A percentile compares a stretch with the other conserved stretches of the same genome.
Conservation (phyloP, 1,140 invertebrate species). For the Hyphantria cunea region DNA sequence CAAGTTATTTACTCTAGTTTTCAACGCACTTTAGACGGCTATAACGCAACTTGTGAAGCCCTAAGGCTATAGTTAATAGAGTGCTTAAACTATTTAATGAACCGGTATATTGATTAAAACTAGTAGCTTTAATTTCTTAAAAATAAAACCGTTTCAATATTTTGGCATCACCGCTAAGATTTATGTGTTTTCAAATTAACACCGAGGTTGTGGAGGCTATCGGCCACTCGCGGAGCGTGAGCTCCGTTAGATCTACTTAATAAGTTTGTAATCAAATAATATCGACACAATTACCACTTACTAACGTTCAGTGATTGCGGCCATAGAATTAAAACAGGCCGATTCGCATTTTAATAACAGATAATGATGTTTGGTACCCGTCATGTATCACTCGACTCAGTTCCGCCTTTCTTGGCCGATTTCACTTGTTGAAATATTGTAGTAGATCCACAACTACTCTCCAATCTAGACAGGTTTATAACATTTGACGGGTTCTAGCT, state of each 20-base stretch:
- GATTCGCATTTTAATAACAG: conserved; percentile 1
- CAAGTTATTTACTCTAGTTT: not conserved
- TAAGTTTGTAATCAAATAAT: conserved; percentile 9
- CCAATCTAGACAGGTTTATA: too few species aligned
- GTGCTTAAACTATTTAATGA: not conserved
- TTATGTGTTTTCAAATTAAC: conserved; percentile 4
- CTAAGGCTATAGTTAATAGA: not conserved
- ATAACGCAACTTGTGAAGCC: too few species aligned
- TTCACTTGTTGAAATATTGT: not conserved
- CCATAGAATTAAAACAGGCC: not conserved
- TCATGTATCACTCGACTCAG: too few species aligned
- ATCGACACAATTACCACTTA: not conserved
- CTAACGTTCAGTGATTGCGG: not conserved
- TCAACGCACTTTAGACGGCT: too few species aligned
- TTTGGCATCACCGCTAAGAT: not conserved
- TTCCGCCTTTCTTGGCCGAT: not conserved
- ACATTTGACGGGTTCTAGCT: too few species aligned
- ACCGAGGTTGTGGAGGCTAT: too few species aligned
- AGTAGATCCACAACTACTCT: too few species aligned
- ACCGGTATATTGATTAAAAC: conserved; percentile 7
- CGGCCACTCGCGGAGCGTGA: too few species aligned
- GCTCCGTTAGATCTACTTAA: conserved; percentile 1
- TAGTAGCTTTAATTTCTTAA: not conserved
- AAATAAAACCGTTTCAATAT: conserved; percentile 4
- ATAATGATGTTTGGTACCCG: too few species aligned